Evolutionary conservation across 2,113 vertebrate species (phyloP).

Genomic region (Oncorhynchus mykiss): DNA sequence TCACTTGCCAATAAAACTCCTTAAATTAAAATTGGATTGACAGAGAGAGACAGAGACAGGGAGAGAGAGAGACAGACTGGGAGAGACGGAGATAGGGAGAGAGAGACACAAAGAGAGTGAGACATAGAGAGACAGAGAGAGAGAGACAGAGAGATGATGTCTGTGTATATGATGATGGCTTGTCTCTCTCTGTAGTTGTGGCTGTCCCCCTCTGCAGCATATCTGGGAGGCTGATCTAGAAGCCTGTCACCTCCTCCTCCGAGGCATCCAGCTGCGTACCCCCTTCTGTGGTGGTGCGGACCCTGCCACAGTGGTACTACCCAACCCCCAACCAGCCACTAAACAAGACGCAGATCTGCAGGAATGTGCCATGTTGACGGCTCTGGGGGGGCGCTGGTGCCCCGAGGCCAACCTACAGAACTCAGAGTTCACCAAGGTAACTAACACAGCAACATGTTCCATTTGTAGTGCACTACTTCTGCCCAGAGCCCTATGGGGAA

Average conservation of each 20-base stretch:
- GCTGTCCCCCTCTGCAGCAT: slow-evolving; percentile 69
- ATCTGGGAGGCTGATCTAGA: slow-evolving; percentile 79
- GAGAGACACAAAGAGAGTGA: too few species aligned
- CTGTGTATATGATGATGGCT: too few species aligned
- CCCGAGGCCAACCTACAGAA: slow-evolving; percentile 13
- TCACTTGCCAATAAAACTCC: too few species aligned
- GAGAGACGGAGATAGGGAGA: too few species aligned
- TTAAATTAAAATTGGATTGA: too few species aligned
- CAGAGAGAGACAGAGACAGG: too few species aligned
- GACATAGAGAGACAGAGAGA: neutral
- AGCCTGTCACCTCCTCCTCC: slow-evolving; percentile 72
- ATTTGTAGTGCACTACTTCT: too few species aligned
- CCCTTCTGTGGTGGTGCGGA: slow-evolving; percentile 35
- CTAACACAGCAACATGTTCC: too few species aligned
- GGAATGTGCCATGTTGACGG: slow-evolving; percentile 27
- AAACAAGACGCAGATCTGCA: slow-evolving; percentile 37
- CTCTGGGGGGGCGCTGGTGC: slow-evolving; percentile 29
- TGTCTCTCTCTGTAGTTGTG: slow-evolving; percentile 49
- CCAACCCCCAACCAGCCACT: slow-evolving; percentile 16
- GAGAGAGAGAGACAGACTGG: too few species aligned
- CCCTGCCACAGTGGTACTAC: slow-evolving; percentile 27
- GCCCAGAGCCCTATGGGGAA: too few species aligned
- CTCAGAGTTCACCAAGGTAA: slow-evolving; percentile 67
- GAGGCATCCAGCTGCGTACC: slow-evolving; percentile 65
- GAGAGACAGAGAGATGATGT: neutral